Base-by-base conservation (phyloP, 2,797 vertebrate genomes). In the Cyclopterus lumpus region DNA sequence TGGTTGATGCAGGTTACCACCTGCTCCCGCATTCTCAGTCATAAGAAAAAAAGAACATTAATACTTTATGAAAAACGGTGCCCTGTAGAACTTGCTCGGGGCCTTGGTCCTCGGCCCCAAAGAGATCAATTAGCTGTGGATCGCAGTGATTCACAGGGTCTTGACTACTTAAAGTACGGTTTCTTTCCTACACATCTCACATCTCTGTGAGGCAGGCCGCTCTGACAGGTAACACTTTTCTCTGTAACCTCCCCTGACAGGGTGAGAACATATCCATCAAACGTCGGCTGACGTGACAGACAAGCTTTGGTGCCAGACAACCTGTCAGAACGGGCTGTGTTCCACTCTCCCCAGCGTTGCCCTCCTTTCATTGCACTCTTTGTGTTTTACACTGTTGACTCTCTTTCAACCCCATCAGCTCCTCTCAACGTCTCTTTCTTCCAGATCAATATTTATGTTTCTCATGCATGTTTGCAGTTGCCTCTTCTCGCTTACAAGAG, bases 261-360 rank as follows among this genome's bases (percentile, higher is more conserved):
- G 88, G 88, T 83, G 89, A 91, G 91, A 93, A 91, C 89, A 82
- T 82, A 90, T 94, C 93, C 89, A 91, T 93, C 91, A 94, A 89
- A 85, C 62, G 14, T 69, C 84, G 76, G 80, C 86, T 76, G 73
- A 84, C 3, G 63, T 73, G 83, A 90, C 91, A 87, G 91, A 93
- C 91, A 90, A 72, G 87, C 69, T 57, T n/a, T 62, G 74, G 85
- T 73, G 89, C 86, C 36, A 87, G 90, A 92, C 92, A 86, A 77
- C 81, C 84, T 86, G 90, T 91, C 90, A 91, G 83, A 74, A 66
- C 12, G 54, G 74, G 79, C 79, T 82, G 76, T 84, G 83, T 84
- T 86, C 61, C 86, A 82, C 79, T 84, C 85, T 62, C 71, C 79
- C 71, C 83, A 78, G 82, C 77, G 83, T 89, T 90, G 84, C 83